These are phyloP conservation scores for Anarhynchus alexandrinus DNA, from an alignment of 2,113 vertebrate genomes.

Conservation along the genomic window DNA sequence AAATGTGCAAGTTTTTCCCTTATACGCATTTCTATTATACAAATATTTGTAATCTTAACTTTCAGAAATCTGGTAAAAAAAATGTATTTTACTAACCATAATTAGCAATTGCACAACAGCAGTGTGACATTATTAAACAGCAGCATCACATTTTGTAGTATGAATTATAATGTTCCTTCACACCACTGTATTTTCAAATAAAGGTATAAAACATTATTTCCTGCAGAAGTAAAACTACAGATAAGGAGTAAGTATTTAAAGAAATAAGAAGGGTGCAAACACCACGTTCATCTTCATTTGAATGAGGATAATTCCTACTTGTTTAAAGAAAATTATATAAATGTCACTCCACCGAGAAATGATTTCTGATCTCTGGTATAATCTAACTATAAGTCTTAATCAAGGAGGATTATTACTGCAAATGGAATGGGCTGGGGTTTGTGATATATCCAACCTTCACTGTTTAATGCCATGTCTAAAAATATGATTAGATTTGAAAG, in stretches of 20 bases:
- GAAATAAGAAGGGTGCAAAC: not conserved
- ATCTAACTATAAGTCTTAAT: slow-evolving; percentile 17
- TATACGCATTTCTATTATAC: not conserved
- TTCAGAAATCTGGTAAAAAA: not conserved
- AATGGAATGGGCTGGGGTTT: not conserved
- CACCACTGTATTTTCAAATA: not conserved
- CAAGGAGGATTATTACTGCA: slow-evolving; percentile 13
- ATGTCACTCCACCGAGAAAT: not conserved
- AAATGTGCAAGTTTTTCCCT: not conserved
- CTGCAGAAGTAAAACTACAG: not conserved
- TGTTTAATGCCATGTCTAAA: slow-evolving; percentile 5
- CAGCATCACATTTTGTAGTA: not conserved
- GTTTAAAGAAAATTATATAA: not conserved
- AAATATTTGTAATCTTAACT: not conserved
- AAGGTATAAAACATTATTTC: not conserved
- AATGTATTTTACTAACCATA: not conserved
- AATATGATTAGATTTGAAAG: not conserved
- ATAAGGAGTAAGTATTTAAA: not conserved
- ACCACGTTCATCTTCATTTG: not conserved
- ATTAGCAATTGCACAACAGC: not conserved
- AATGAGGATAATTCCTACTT: not conserved
- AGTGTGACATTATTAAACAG: not conserved
- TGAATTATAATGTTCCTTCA: not conserved
- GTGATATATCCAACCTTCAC: not conserved
- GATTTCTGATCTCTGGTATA: not conserved